phyloP scores from a whole-genome alignment of 2,888 invertebrate genomes.

The Notocelia uddmanniana region DNA sequence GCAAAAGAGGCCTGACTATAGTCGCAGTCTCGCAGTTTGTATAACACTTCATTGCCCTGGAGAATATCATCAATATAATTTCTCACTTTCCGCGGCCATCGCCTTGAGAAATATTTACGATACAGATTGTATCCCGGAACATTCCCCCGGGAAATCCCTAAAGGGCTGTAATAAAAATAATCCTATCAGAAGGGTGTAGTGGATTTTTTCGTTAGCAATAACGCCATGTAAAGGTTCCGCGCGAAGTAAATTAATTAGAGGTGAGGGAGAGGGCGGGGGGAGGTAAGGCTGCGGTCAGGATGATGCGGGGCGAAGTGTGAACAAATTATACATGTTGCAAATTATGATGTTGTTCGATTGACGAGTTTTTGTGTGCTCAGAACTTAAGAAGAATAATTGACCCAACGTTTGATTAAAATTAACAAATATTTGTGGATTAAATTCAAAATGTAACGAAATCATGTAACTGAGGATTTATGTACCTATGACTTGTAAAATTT shows the following conservation, averaged over 20 bases:
- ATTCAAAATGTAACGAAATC: no score
- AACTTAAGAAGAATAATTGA: no score
- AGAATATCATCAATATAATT: slow-evolving; percentile 3
- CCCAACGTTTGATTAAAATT: no score
- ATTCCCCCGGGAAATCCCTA: slow-evolving; percentile 27
- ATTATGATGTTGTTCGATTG: no score
- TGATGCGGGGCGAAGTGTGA: neutral
- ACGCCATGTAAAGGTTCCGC: slow-evolving; percentile 40
- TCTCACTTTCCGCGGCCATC: neutral
- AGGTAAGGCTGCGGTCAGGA: slow-evolving; percentile 3
- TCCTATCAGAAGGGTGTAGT: slow-evolving; percentile 34
- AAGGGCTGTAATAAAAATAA: slow-evolving; percentile 41
- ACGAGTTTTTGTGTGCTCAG: neutral
- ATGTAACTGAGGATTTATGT: no score
- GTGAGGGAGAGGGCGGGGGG: slow-evolving; percentile 10
- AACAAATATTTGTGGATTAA: no score
- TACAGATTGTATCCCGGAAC: slow-evolving; percentile 5
- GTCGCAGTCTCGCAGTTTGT: no score
- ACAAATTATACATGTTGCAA: neutral
- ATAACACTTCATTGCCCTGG: neutral
- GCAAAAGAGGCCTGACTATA: no score
- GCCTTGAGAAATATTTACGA: slow-evolving; percentile 15
- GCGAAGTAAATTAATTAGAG: slow-evolving; percentile 47
- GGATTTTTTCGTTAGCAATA: slow-evolving; percentile 39
- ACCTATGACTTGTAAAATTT: no score